Conservation (phyloP, 1,140 invertebrate genomes). For the Aphis craccivora region DNA sequence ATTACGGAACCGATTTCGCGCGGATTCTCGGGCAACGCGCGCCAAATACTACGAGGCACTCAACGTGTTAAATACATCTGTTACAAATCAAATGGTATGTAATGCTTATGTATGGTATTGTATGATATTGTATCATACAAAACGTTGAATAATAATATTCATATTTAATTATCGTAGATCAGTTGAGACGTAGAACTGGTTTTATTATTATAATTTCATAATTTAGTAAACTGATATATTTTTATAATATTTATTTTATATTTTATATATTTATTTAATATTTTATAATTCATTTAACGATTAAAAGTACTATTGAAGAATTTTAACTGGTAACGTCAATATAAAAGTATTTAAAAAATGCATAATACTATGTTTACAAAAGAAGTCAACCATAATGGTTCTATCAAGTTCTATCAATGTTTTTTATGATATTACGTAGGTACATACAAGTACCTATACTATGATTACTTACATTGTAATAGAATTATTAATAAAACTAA, state of each 20-base stretch:
- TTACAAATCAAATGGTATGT: not conserved
- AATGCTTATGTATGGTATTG: too few species aligned
- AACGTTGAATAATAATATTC: not conserved
- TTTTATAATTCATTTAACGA: not conserved
- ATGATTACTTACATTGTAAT: not conserved
- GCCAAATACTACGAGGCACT: too few species aligned
- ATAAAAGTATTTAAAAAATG: not conserved
- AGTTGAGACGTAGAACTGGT: not conserved
- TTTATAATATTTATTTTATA: not conserved
- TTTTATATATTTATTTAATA: not conserved
- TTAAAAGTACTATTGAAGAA: not conserved
- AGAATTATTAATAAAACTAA: not conserved
- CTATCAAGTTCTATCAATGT: not conserved
- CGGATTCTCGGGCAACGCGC: too few species aligned
- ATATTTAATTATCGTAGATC: not conserved
- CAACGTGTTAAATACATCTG: too few species aligned
- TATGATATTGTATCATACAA: too few species aligned
- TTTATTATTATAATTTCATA: not conserved
- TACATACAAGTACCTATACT: too few species aligned
- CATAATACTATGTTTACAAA: not conserved
- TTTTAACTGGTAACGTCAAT: not conserved
- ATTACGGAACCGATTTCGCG: too few species aligned
- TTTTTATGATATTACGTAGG: not conserved
- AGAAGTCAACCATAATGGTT: not conserved
- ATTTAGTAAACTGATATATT: not conserved